Conservation (phyloP, 2,113 vertebrate genomes). For the Condylura cristata region DNA sequence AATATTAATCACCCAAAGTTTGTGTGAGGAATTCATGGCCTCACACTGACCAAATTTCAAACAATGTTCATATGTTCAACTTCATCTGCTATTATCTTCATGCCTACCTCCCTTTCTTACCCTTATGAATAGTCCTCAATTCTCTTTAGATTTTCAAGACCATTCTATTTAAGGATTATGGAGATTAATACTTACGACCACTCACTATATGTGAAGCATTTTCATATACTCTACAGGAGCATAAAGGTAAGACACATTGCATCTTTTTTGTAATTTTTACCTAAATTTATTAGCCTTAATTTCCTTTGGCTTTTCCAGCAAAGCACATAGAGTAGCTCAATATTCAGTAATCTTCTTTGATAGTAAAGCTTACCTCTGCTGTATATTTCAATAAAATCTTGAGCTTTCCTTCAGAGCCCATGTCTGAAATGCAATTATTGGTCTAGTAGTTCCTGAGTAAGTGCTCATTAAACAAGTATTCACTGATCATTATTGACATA, state of each 20-base stretch:
- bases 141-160: background rate
- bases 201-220: background rate
- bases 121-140: background rate
- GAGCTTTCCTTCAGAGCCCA: background rate
- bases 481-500: background rate
- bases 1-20: background rate
- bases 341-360: background rate
- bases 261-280: conserved; percentile 34
- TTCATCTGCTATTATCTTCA: background rate
- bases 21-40: conserved; percentile 10
- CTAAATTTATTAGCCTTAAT: background rate
- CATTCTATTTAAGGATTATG: background rate
- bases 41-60: conserved; percentile 8
- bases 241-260: background rate
- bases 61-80: background rate
- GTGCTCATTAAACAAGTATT: background rate
- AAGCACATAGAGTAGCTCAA: background rate
- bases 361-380: background rate
- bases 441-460: background rate
- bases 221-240: background rate
- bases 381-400: background rate
- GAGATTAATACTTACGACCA: background rate
- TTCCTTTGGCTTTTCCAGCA: background rate
- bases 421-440: background rate
- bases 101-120: background rate